Evolutionary conservation across 2,888 invertebrate species (phyloP), one percentile per base, ranked within the genome.

Genomic region (Apamea anceps): DNA sequence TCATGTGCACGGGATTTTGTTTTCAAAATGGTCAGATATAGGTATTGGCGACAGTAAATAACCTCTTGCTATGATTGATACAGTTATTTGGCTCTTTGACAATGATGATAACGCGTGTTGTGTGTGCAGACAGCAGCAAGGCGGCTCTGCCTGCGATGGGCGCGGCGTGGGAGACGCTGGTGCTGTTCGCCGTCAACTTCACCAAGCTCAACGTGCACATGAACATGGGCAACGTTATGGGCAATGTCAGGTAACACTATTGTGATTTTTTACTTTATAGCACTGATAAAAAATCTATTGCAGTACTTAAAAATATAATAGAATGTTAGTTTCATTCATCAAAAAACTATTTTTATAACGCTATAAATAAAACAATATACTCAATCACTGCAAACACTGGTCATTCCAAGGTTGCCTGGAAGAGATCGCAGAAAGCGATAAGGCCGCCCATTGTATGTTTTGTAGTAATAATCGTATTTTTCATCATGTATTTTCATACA

Each of bases 211-310:
- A 99, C 94, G 99, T 99, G 18, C 99, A 99, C 93, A 99, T 99
- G 98, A 99, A 99, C 95, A 99, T 99, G 99, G 99, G 99, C 66
- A 99, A 99, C 93, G 99, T 99, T 0, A 99, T 99, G 99, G 99
- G 99, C 25, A 99, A 99, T 93, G 99, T 99, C 80, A 98, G 98
- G 98, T 98, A 95, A 97, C 97, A 4, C 32, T 13, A 6, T 15
- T 5, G 13, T 18, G 32, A 2, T 51, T 28, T 28, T 28, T 10
- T 10, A 8, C 18, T n/a, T 5, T 42, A 42, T 42, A 42, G 42
- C 6, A 6, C 6, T 7, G 42, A 42, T 42, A 42, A 42, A 42
- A 42, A 42, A 42, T 0, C 0, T 42, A 42, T 42, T 42, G 42
- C 42, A 7, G 42, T 42, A 42, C 42, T 42, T 42, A 42, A 7